Evolutionary conservation across 37 sponge, comb jelly and placozoan genomes (phyloP).

Genomic region (Petrosia ficiformis): DNA sequence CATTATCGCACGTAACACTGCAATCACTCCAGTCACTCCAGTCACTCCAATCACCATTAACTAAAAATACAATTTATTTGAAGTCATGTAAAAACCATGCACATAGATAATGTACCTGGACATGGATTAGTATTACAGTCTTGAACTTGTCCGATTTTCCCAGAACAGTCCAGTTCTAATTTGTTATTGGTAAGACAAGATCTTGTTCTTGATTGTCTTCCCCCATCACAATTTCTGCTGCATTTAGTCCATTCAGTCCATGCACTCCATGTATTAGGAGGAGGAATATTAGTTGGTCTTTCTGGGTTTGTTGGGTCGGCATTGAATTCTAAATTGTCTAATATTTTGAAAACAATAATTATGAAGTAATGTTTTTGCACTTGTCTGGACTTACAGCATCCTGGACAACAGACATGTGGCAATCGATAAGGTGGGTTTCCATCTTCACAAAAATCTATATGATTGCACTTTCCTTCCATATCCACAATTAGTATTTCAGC

Average conservation of each 20-base stretch:
- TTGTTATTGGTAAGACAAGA: conserved; percentile 30
- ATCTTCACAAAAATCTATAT: conserved; percentile 29
- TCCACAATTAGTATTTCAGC: not conserved
- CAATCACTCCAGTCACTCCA: conserved; percentile 69
- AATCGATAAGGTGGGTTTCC: conserved; percentile 55
- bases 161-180: conserved; percentile 38
- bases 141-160: conserved; percentile 12
- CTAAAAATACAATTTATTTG: conserved; percentile 17
- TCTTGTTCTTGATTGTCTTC: conserved; percentile 52
- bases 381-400: conserved; percentile 30
- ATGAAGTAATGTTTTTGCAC: not conserved
- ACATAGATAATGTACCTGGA: conserved; percentile 32
- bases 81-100: not conserved
- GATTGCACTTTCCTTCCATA: not conserved
- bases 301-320: not conserved
- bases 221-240: conserved; percentile 54
- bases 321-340: not conserved
- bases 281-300: not conserved
- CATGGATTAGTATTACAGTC: conserved; percentile 52
- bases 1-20: conserved; percentile 54
- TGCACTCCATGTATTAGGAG: conserved; percentile 26
- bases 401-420: conserved; percentile 43
- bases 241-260: conserved; percentile 75
- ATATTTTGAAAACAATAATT: not conserved
- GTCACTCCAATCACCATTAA: conserved; percentile 56